Conservation (phyloP, 2,797 vertebrate genomes). For the Pristis pectinata region DNA sequence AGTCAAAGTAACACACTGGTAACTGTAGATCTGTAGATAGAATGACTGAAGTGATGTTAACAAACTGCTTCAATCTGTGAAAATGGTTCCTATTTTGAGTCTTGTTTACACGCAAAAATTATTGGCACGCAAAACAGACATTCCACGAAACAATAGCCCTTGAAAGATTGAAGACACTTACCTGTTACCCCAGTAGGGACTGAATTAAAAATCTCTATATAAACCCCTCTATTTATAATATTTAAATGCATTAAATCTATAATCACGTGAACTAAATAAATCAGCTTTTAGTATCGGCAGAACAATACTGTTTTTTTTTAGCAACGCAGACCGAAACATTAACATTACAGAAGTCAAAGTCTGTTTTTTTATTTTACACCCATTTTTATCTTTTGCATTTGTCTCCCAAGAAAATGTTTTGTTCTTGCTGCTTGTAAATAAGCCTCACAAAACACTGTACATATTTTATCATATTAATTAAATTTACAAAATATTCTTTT, state of each 20-base stretch:
- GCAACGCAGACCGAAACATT: not conserved
- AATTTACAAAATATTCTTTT: conserved; percentile 9
- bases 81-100: not conserved
- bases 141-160: not conserved
- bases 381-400: not conserved
- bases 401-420: not conserved
- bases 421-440: not conserved
- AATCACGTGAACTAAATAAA: not conserved
- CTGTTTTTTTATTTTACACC: not conserved
- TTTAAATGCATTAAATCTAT: not conserved
- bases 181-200: not conserved
- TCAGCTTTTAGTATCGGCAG: not conserved
- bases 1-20: no score
- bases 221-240: not conserved
- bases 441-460: not conserved
- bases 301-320: not conserved
- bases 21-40: not conserved
- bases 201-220: not conserved
- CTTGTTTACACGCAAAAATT: not conserved
- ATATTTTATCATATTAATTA: conserved; percentile 27
- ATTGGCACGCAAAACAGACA: conserved; percentile 8
- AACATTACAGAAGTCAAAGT: not conserved
- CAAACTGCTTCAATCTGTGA: not conserved
- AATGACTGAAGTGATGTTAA: not conserved
- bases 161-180: not conserved